Evolutionary conservation across 2,797 vertebrate genomes (phyloP), one percentile per base, ranked within the genome.

Genomic region (Coluber constrictor): DNA sequence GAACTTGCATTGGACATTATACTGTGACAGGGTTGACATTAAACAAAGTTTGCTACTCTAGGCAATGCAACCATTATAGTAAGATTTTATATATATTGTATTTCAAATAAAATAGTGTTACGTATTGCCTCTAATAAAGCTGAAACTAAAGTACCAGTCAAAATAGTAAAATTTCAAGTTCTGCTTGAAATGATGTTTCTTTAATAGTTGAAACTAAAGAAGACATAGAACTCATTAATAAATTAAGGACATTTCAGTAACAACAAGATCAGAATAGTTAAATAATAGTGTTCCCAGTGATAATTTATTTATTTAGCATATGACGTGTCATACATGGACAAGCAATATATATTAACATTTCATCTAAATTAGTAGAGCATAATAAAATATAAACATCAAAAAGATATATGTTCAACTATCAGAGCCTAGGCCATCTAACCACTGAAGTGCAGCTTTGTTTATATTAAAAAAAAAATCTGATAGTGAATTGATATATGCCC

Each of bases 11-110:
- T 56, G 16, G 20, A 60, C 70, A 8, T 51, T 59, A 8, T 18
- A 11, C 13, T 23, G 13, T 56, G 94, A 91, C 91, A 93, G 93
- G 94, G 56, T 83, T 95, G 92, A 74, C 94, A 95, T 91, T 95
- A 91, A 95, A 91, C 91, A 95, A 93, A 95, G 15, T 51, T 47
- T 95, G 25, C 32, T 93, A 83, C 59, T 25, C 91, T 8, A 70
- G 90, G 90, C 1, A 63, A 92, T 2, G 6, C 37, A 70, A 56
- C 20, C 32, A 51, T n/a, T 59, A 55, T 47, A n/a, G 47, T 61
- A 74, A n/a, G 32, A 55, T 16, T 32, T 59, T 47, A 59, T 51
- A 79, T 60, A 47, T 56, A 27, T 90, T 37, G 55, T 59, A 12
- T 32, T 87, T 32, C 87, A 43, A 59, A 60, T 79, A 91, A 93